Conservation (phyloP, 2,797 vertebrate species). For the Pangasius djambal region DNA sequence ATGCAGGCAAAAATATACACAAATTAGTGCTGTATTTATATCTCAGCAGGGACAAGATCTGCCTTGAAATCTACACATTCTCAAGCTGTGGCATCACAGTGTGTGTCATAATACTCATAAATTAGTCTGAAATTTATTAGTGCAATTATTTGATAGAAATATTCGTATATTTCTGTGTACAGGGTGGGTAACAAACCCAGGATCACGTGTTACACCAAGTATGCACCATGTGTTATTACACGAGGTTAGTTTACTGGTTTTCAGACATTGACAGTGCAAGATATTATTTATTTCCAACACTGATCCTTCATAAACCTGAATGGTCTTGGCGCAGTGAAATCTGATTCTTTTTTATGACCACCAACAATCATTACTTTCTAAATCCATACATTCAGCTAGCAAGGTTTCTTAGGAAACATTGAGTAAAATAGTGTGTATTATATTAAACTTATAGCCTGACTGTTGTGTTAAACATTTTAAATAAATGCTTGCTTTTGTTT, state of each 20-base stretch:
- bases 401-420: neutral
- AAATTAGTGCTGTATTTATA: constrained; percentile 45
- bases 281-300: neutral
- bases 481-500: neutral
- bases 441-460: neutral
- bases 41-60: constrained; percentile 22
- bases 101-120: constrained; percentile 3
- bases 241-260: neutral
- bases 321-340: neutral
- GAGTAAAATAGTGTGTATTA: neutral
- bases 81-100: constrained; percentile 39
- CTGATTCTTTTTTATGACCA: neutral
- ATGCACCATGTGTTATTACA: neutral
- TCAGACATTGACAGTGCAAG: neutral
- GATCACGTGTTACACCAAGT: neutral
- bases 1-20: constrained; percentile 27
- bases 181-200: neutral
- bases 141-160: constrained; percentile 1
- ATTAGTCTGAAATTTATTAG: constrained; percentile 24
- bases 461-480: neutral
- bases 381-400: neutral
- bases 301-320: neutral
- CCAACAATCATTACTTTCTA: neutral
- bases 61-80: constrained; percentile 16
- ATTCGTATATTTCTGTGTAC: constrained; percentile 18